Conservation (phyloP, 1,140 invertebrate species). For the Drosophila ficusphila region DNA sequence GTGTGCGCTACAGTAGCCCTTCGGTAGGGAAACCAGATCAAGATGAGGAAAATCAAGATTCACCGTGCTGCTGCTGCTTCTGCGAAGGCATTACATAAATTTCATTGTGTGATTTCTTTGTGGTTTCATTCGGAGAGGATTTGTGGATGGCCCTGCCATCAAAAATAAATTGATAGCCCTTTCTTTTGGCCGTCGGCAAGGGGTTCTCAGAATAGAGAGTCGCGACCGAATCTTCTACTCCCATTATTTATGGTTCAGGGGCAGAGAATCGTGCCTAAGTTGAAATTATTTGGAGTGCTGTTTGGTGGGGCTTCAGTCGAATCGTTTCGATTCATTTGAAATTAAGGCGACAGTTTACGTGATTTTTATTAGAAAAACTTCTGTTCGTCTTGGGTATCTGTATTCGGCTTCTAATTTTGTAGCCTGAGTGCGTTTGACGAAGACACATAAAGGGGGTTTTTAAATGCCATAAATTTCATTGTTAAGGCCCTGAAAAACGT, state of each 20-base stretch:
- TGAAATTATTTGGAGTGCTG: conserved; percentile 58
- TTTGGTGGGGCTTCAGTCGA: conserved; percentile 8
- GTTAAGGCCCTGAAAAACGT: conserved; percentile 43
- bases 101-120: conserved; percentile 64
- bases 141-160: conserved; percentile 59
- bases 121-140: conserved; percentile 53
- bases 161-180: conserved; percentile 70
- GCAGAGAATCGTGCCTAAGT: conserved; percentile 70
- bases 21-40: conserved; percentile 26
- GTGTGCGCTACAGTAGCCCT: conserved; percentile 44
- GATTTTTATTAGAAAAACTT: conserved; percentile 76
- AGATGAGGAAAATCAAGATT: conserved; percentile 37
- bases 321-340: conserved; percentile 66
- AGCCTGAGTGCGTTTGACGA: conserved; percentile 31
- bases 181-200: conserved; percentile 19
- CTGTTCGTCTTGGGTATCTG: conserved; percentile 17
- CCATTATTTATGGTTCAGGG: conserved; percentile 67
- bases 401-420: conserved; percentile 75
- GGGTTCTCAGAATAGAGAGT: conserved; percentile 67
- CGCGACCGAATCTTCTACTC: conserved; percentile 18
- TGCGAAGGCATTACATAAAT: conserved; percentile 79
- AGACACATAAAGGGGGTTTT: conserved; percentile 64
- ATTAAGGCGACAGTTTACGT: conserved; percentile 76
- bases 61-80: conserved; percentile 36
- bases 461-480: conserved; percentile 67